A percentile compares a stretch with the other conserved stretches of the same genome.
phyloP scores from a whole-genome alignment of 2,113 vertebrate species.

The Eretmochelys imbricata region DNA sequence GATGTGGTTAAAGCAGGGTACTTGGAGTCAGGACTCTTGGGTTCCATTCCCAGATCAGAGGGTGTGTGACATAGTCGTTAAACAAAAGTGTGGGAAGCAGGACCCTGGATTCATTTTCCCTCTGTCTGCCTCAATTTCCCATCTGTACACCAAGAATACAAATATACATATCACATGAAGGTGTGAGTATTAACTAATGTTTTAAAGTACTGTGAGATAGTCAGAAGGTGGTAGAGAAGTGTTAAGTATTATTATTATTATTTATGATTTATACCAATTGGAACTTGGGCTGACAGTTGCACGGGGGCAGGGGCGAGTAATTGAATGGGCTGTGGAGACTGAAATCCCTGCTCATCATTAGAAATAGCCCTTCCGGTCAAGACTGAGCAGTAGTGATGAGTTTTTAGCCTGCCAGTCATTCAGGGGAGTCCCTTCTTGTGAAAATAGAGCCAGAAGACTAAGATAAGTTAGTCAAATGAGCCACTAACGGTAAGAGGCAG shows the following conservation, averaged over 20 bases:
- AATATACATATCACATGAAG: not conserved
- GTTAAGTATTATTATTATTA: not conserved
- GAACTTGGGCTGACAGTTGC: not conserved
- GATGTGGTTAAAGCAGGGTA: not conserved
- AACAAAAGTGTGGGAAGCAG: not conserved
- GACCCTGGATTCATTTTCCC: not conserved
- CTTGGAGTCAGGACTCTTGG: not conserved
- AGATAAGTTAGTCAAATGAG: not conserved
- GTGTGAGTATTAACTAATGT: not conserved
- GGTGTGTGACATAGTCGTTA: not conserved
- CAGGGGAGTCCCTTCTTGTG: not conserved
- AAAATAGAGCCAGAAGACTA: not conserved
- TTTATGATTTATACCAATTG: not conserved
- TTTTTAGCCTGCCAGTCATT: not conserved
- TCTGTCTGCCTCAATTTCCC: not conserved
- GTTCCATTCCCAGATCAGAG: not conserved
- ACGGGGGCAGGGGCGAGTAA: not conserved
- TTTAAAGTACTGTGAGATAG: not conserved
- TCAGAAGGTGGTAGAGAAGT: not conserved
- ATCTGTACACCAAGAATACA: not conserved
- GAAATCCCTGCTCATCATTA: not conserved
- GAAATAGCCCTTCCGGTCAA: rapidly evolving
- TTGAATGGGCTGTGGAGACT: rapidly evolving
- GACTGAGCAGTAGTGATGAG: not conserved
- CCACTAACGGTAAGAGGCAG: not conserved